Conservation (phyloP, 2,113 vertebrate genomes). For the Epinephelus cyanopodus region DNA sequence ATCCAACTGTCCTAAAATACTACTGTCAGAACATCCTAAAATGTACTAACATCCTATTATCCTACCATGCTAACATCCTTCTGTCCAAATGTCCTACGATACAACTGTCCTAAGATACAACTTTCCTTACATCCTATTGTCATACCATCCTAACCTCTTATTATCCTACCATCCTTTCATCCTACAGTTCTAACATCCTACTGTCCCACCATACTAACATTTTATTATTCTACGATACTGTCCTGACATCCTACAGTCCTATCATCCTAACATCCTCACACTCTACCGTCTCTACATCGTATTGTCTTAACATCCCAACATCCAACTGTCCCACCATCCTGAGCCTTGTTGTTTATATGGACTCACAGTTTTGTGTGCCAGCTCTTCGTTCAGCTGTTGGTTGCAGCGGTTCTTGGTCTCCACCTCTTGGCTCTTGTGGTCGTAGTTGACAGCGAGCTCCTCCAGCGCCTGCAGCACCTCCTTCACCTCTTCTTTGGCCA, state of each 20-base stretch:
- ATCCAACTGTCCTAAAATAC: background rate
- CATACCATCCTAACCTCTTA: background rate
- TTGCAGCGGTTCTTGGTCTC: conserved; percentile 89
- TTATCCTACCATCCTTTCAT: background rate
- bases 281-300: background rate
- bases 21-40: too few relatives aligned
- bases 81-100: background rate
- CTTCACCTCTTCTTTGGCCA: conserved; percentile 91
- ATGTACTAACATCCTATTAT: background rate
- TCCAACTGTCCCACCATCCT: background rate
- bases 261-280: background rate
- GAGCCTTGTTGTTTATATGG: background rate
- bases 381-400: conserved; percentile 89
- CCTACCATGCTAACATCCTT: too few relatives aligned
- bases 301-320: too few relatives aligned
- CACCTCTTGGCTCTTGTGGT: conserved; percentile 95
- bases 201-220: background rate
- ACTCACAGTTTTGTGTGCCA: conserved; percentile 89
- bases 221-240: too few relatives aligned
- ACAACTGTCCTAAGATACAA: too few relatives aligned
- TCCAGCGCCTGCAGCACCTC: conserved; percentile 97
- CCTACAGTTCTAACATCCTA: background rate
- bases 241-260: too few relatives aligned
- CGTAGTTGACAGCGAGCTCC: conserved; percentile 95
- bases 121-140: too few relatives aligned